phyloP scores from a whole-genome alignment of 2,797 vertebrate species.

The Malacoctenus gilli region DNA sequence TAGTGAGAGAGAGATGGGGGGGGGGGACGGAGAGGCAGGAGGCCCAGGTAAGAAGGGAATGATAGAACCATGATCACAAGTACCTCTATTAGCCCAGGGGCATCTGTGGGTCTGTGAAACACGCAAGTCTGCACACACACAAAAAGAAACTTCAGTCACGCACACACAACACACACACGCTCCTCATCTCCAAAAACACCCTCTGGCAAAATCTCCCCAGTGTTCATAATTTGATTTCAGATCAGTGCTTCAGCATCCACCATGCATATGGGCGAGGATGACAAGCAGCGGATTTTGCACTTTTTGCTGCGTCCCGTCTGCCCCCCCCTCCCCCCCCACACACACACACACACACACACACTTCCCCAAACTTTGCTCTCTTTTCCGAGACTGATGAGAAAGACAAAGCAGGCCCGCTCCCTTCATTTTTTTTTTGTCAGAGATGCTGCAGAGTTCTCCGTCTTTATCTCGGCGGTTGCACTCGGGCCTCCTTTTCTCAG shows the following conservation, averaged over 20 bases:
- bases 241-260: conserved; percentile 54
- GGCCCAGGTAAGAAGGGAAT: conserved; percentile 29
- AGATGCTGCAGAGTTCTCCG: conserved; percentile 33
- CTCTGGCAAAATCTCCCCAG: conserved; percentile 61
- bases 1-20: conserved; percentile 23
- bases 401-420: conserved; percentile 31
- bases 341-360: too few species aligned
- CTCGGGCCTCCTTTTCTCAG: conserved; percentile 54
- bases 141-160: conserved; percentile 20
- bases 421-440: conserved; percentile 48
- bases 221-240: conserved; percentile 75
- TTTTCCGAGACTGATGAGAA: conserved; percentile 54
- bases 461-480: conserved; percentile 59
- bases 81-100: conserved; percentile 53
- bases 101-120: conserved; percentile 40
- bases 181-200: conserved; percentile 43
- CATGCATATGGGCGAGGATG: conserved; percentile 46
- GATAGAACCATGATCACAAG: conserved; percentile 47
- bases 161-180: conserved; percentile 13
- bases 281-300: conserved; percentile 24
- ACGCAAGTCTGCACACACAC: conserved; percentile 27
- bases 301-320: conserved; percentile 24
- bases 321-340: conserved; percentile 6
- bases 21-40: conserved; percentile 7
- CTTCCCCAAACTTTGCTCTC: conserved; percentile 35